Evolutionary conservation across 2,888 invertebrate genomes (phyloP).

Genomic region (Ptychoptera albimana): DNA sequence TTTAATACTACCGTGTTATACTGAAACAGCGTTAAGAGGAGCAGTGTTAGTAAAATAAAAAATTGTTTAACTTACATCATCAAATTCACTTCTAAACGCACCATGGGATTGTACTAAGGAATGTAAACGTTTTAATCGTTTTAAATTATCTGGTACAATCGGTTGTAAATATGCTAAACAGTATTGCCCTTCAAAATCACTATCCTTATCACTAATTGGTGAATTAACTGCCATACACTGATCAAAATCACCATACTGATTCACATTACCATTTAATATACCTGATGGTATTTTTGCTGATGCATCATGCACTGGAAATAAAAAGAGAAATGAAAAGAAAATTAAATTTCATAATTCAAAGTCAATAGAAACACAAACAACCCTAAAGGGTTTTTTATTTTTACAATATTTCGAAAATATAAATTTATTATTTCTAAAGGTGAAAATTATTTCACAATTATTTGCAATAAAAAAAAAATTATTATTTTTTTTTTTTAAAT

Average conservation of each 20-base stretch:
- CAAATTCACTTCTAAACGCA: constrained; percentile 44
- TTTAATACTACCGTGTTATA: too few species aligned
- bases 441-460: too few species aligned
- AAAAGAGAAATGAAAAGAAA: neutral
- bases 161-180: constrained; percentile 47
- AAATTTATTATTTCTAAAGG: too few species aligned
- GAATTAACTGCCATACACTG: constrained; percentile 18
- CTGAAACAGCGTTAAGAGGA: too few species aligned
- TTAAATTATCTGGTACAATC: constrained; percentile 32
- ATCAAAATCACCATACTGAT: constrained; percentile 44
- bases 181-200: constrained; percentile 36
- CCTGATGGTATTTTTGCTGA: constrained; percentile 49
- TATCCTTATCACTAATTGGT: neutral
- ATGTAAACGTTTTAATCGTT: constrained; percentile 32
- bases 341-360: neutral
- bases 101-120: constrained; percentile 43
- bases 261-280: constrained; percentile 45
- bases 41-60: too few species aligned
- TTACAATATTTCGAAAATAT: too few species aligned
- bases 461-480: too few species aligned
- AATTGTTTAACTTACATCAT: constrained; percentile 41
- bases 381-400: too few species aligned
- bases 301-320: constrained; percentile 43
- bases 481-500: too few species aligned
- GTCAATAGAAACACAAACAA: too few species aligned